These are phyloP conservation scores for Dicrostonyx torquatus DNA, from an alignment of 2,797 vertebrate species.

Conservation along the genomic window DNA sequence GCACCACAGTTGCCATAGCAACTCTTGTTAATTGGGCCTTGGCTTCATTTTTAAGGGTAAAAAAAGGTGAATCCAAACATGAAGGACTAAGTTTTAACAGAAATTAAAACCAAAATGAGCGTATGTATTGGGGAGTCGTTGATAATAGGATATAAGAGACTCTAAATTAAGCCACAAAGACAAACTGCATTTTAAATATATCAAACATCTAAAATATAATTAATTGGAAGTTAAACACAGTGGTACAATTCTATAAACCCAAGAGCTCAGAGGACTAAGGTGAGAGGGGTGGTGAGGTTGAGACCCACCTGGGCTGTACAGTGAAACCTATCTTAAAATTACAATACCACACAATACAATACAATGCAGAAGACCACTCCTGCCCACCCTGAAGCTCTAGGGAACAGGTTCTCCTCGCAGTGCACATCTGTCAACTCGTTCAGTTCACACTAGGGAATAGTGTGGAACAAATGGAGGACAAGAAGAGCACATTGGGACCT, in stretches of 20 bases:
- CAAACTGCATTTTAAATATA: slow-evolving; percentile 20
- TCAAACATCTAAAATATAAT: slow-evolving; percentile 7
- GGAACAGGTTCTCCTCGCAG: too few species aligned
- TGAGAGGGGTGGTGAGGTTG: neutral
- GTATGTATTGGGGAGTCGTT: neutral
- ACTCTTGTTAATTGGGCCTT: slow-evolving; percentile 56
- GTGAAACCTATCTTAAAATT: neutral
- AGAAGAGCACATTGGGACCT: neutral
- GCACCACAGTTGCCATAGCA: slow-evolving; percentile 62
- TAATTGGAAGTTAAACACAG: neutral
- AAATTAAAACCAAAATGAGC: slow-evolving; percentile 54
- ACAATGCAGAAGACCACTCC: neutral
- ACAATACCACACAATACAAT: neutral
- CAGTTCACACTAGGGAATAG: fast-evolving
- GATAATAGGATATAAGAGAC: slow-evolving; percentile 18
- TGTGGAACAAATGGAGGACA: neutral
- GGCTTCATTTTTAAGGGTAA: slow-evolving; percentile 33
- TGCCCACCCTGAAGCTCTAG: neutral
- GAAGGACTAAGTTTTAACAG: slow-evolving; percentile 54
- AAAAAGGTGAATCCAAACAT: slow-evolving; percentile 55
- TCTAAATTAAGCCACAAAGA: slow-evolving; percentile 36
- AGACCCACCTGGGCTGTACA: neutral
- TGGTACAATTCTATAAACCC: neutral
- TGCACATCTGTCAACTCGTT: neutral
- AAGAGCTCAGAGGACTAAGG: neutral